Evolutionary conservation across 2,888 invertebrate genomes (phyloP), one percentile per base, ranked within the genome.

Genomic region (Diachrysia chrysitis): DNA sequence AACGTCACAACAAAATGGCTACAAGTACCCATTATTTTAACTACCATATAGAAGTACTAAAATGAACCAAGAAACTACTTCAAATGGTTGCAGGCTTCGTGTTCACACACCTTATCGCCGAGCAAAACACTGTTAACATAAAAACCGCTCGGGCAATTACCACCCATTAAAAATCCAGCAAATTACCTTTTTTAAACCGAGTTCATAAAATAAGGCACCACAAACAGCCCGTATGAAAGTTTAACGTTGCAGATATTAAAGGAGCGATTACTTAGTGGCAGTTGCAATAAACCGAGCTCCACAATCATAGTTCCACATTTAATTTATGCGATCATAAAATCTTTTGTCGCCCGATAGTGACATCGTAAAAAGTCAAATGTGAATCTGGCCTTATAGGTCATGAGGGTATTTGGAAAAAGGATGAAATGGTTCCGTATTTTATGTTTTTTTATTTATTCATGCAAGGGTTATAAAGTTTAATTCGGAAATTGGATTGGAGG

Each of bases 291-390:
- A 79, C 64, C 54, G 23, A 48, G 61, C 54, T 58, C 46, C 46
- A 59, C 64, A 60, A 58, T 79, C 69, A 73, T 79, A 85, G 83
- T 85, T 84, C 68, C 67, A 66, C 81, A 72, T 82, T 83, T 87
- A 87, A 87, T 87, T 84, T 88, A 88, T 85, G 81, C 80, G 67
- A 67, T 73, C 81, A 73, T 88, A 88, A 87, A 88, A 81, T 85
- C 84, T 86, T 87, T 87, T 84, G 85, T 84, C 82, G 83, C 77
- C 83, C 74, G 77, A 79, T 80, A 81, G 76, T 71, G 71, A 75
- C 57, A 73, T 83, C 87, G 83, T 87, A 85, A 87, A 86, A 79
- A 67, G 54, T 66, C 60, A 67, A 68, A 80, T 72, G 74, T 56
- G 69, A 56, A 74, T 59, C 42, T 21, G 51, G 62, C 68, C 66